Evolutionary conservation across 1,140 invertebrate genomes (phyloP).

Genomic region (Heterodera schachtii): DNA sequence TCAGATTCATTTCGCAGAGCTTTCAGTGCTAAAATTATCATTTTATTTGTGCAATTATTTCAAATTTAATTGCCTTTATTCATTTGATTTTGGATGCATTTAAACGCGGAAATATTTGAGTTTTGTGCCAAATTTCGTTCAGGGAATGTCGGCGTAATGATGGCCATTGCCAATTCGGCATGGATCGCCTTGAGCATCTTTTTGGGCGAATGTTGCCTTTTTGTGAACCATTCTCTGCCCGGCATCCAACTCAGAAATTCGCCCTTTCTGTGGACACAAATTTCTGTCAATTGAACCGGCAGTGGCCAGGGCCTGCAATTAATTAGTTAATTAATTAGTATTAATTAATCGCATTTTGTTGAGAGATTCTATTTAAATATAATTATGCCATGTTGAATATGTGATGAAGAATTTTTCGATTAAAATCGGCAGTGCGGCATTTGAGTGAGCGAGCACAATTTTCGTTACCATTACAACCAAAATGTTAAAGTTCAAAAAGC

Average conservation of each 20-base stretch:
- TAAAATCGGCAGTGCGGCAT: neutral
- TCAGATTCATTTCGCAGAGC: neutral
- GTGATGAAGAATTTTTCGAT: neutral
- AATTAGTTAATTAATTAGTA: neutral
- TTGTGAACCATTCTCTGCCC: neutral
- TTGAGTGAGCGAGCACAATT: neutral
- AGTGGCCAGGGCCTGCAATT: neutral
- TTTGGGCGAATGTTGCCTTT: neutral
- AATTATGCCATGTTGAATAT: neutral
- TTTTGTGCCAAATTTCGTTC: neutral
- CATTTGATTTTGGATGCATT: neutral
- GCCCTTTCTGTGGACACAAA: neutral
- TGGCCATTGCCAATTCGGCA: neutral
- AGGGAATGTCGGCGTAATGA: neutral
- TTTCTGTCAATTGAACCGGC: neutral
- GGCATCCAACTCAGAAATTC: constrained; percentile 7
- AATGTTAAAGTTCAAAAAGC: neutral
- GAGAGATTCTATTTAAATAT: neutral
- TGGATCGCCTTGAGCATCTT: neutral
- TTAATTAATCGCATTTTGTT: neutral
- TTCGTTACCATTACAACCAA: neutral
- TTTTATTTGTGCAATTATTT: neutral
- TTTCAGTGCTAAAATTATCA: neutral
- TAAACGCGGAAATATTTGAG: neutral
- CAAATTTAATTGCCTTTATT: neutral